Conservation (phyloP, 2,797 vertebrate genomes). For the Melanotaenia parkinsoni region DNA sequence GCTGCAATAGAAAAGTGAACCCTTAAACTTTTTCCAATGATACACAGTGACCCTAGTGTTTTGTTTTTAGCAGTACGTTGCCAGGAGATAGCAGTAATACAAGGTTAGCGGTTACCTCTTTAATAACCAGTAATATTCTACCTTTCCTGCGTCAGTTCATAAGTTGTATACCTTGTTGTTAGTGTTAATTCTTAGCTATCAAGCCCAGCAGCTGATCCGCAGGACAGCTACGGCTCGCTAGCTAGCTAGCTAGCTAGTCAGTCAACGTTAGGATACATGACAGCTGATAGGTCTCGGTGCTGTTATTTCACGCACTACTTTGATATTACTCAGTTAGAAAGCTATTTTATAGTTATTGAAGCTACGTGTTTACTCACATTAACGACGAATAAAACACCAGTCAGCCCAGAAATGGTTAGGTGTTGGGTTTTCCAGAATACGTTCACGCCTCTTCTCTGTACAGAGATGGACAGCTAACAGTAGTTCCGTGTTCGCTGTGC, state of each 20-base stretch:
- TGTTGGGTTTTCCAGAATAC: slow-evolving; percentile 17
- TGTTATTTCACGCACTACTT: not conserved
- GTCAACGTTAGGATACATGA: not conserved
- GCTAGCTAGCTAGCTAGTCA: slow-evolving; percentile 23
- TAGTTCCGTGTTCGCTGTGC: slow-evolving; percentile 72
- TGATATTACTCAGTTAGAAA: not conserved
- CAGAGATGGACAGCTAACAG: slow-evolving; percentile 40
- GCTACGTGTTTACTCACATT: slow-evolving; percentile 63
- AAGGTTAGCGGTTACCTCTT: not conserved
- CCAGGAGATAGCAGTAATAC: not conserved
- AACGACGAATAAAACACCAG: slow-evolving; percentile 7
- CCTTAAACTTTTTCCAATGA: slow-evolving; percentile 5
- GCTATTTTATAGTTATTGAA: not conserved
- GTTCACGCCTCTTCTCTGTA: slow-evolving; percentile 15
- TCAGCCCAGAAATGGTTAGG: slow-evolving; percentile 23
- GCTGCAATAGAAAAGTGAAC: not conserved
- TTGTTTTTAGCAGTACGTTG: slow-evolving; percentile 51
- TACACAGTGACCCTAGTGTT: slow-evolving; percentile 23
- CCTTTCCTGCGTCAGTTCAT: not conserved
- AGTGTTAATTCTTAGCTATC: not conserved
- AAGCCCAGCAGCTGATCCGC: not conserved
- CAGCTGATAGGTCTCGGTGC: not conserved
- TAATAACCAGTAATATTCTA: no score
- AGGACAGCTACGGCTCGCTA: slow-evolving; percentile 50
- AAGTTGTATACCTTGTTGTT: not conserved